phyloP scores from a whole-genome alignment of 2,113 vertebrate genomes.

The Gymnogyps californianus region DNA sequence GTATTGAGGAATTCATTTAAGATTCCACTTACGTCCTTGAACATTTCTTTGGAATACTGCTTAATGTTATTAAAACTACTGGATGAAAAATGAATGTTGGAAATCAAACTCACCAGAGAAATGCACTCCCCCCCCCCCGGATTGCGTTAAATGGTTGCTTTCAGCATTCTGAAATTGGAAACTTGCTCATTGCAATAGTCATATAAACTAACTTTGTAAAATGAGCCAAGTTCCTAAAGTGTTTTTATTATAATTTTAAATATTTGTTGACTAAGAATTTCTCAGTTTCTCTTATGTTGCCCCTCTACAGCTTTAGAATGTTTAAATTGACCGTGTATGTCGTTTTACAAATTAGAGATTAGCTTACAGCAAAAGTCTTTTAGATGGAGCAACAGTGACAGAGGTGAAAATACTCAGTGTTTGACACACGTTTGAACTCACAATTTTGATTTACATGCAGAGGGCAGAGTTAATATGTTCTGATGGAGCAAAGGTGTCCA shows the following conservation, averaged over 20 bases:
- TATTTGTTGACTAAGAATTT: neutral
- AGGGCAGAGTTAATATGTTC: neutral
- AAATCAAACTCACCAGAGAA: neutral
- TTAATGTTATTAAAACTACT: neutral
- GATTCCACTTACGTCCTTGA: neutral
- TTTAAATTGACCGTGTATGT: neutral
- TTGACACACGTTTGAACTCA: neutral
- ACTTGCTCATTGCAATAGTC: neutral
- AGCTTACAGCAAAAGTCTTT: neutral
- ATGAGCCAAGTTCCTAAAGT: neutral
- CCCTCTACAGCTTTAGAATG: neutral
- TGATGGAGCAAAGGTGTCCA: neutral
- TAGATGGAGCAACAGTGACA: neutral
- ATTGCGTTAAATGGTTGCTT: neutral
- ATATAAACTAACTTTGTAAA: neutral
- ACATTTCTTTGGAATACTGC: neutral
- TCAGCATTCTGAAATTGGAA: neutral
- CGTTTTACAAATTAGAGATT: neutral
- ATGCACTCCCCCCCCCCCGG: neutral
- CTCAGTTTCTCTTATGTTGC: neutral
- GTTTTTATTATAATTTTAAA: neutral
- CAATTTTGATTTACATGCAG: neutral
- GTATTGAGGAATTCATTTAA: neutral
- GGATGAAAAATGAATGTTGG: neutral
- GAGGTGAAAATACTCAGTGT: neutral